Evolutionary conservation across 2,113 vertebrate species (phyloP).

Genomic region (Semicossyphus pulcher): DNA sequence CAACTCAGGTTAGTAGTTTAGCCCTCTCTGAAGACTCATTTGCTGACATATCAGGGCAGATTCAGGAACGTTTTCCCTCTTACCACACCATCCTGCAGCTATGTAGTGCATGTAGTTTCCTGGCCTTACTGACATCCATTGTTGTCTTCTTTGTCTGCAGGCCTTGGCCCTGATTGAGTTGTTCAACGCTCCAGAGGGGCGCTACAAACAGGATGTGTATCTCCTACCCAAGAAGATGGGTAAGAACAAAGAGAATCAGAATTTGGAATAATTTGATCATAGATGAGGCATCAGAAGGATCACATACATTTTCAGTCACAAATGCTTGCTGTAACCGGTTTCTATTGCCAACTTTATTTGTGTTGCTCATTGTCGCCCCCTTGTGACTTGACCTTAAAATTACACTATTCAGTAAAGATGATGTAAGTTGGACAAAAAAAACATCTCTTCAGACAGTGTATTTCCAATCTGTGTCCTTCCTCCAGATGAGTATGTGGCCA

Average conservation of each 20-base stretch:
- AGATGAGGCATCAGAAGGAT: background rate
- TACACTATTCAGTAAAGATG: background rate
- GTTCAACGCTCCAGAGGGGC: constrained; percentile 96
- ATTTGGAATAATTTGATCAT: background rate
- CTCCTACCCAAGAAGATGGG: constrained; percentile 99
- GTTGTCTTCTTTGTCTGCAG: constrained; percentile 71
- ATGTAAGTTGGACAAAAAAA: no score
- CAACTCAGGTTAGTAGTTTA: constrained; percentile 90
- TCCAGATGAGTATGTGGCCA: constrained; percentile 97
- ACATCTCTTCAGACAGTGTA: background rate
- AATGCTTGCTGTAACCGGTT: background rate
- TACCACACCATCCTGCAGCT: background rate
- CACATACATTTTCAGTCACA: background rate
- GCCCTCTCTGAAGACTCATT: background rate
- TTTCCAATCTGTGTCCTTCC: constrained; percentile 5
- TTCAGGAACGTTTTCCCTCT: background rate
- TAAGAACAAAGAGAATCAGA: constrained; percentile 54
- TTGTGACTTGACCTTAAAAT: constrained; percentile 15
- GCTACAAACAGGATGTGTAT: constrained; percentile 98
- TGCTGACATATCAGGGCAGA: background rate
- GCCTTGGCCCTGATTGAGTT: constrained; percentile 96
- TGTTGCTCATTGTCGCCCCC: constrained; percentile 49
- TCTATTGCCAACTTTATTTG: background rate
- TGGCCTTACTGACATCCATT: background rate
- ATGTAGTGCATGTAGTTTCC: background rate